Evolutionary conservation across 1,140 invertebrate species (phyloP).

Genomic region (Drosophila subpulchrella): DNA sequence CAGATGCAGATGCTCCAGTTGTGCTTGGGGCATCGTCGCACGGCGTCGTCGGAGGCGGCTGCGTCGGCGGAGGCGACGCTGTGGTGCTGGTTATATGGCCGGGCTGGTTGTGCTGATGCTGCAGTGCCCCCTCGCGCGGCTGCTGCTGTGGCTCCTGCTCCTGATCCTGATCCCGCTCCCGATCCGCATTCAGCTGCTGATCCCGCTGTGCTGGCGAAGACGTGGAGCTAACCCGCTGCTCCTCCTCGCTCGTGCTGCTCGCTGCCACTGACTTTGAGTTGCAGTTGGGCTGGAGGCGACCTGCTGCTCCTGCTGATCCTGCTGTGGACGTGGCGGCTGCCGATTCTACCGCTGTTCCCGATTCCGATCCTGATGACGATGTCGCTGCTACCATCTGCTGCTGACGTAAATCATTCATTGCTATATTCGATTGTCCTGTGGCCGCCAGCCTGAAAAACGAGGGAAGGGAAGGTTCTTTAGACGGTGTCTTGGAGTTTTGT

Average conservation of each 20-base stretch:
- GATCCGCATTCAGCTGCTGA: slow-evolving; percentile 63
- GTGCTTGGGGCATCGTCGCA: slow-evolving; percentile 59
- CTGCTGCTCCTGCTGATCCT: slow-evolving; percentile 38
- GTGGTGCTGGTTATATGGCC: slow-evolving; percentile 77
- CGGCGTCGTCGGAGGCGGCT: slow-evolving; percentile 29
- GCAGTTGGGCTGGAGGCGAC: slow-evolving; percentile 12
- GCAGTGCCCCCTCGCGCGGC: slow-evolving; percentile 19
- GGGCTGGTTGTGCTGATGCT: slow-evolving; percentile 40
- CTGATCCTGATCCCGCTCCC: slow-evolving; percentile 29
- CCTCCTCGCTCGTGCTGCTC: slow-evolving; percentile 43
- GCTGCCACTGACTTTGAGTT: slow-evolving; percentile 29
- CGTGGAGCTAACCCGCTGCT: slow-evolving; percentile 70
- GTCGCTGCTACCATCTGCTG: slow-evolving; percentile 78
- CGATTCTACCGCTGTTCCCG: slow-evolving; percentile 53
- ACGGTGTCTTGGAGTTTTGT: too few relatives aligned
- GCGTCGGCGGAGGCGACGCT: slow-evolving; percentile 72
- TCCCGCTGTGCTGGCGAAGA: slow-evolving; percentile 64
- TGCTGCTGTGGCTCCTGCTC: slow-evolving; percentile 27
- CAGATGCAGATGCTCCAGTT: slow-evolving; percentile 31
- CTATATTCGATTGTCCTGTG: slow-evolving; percentile 66
- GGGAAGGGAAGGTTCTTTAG: background rate
- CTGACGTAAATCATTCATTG: slow-evolving; percentile 83
- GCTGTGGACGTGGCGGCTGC: slow-evolving; percentile 48
- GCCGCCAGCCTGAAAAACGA: slow-evolving; percentile 37
- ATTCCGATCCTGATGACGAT: slow-evolving; percentile 62